Conservation (phyloP, 2,888 invertebrate genomes). For the Artemia sinica region DNA sequence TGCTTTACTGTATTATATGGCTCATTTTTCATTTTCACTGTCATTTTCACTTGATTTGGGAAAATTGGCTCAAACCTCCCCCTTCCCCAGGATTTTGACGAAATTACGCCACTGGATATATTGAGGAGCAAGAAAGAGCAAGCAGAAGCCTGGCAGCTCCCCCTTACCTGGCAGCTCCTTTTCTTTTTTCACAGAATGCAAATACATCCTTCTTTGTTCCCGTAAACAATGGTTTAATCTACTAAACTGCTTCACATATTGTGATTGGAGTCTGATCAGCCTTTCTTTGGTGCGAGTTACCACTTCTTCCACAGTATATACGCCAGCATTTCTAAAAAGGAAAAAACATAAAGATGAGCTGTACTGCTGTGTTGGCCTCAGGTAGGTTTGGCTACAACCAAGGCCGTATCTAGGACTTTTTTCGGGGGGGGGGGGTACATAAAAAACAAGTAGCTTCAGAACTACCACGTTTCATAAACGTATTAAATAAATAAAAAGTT, state of each 20-base stretch:
- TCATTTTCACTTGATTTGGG: no score
- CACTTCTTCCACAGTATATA: conserved; percentile 74
- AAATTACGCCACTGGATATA: no score
- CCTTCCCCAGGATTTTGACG: no score
- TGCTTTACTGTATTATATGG: no score
- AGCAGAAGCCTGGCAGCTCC: neutral
- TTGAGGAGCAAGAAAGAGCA: neutral
- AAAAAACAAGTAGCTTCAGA: no score
- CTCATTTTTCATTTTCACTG: no score
- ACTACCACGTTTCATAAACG: no score
- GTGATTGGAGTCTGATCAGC: conserved; percentile 52
- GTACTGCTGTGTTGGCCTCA: conserved; percentile 28
- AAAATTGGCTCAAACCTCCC: no score
- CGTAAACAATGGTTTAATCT: conserved; percentile 51
- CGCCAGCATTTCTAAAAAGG: conserved; percentile 57
- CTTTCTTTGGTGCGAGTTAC: conserved; percentile 55
- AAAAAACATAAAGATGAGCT: no score
- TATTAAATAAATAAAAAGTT: no score
- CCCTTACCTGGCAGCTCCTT: conserved; percentile 53
- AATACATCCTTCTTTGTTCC: conserved; percentile 52
- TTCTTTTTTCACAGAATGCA: conserved; percentile 53
- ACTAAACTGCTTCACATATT: conserved; percentile 66
- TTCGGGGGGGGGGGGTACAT: no score
- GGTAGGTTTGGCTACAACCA: conserved; percentile 24
- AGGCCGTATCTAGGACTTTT: no score